Conservation (phyloP, 2,888 invertebrate species). For the Folsomia candida region DNA sequence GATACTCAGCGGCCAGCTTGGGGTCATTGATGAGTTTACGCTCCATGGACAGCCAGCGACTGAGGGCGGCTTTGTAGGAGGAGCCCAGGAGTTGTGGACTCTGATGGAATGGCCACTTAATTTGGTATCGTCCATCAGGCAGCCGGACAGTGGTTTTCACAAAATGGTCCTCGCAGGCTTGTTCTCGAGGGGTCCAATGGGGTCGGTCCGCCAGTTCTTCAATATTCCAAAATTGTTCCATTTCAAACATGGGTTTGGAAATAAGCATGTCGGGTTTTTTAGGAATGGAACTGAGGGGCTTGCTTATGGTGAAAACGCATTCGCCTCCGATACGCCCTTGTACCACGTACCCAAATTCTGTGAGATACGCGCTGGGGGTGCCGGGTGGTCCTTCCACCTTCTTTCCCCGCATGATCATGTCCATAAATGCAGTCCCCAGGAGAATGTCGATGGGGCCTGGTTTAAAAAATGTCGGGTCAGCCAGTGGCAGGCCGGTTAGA, state of each 20-base stretch:
- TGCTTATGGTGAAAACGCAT: neutral
- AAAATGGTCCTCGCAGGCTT: conserved; percentile 28
- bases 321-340: conserved; percentile 2
- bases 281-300: neutral
- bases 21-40: conserved; percentile 30
- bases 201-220: conserved; percentile 12
- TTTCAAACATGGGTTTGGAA: conserved; percentile 12
- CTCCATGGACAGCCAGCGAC: conserved; percentile 46
- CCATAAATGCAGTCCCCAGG: neutral
- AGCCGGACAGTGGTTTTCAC: neutral
- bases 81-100: conserved; percentile 29
- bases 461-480: neutral
- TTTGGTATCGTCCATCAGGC: conserved; percentile 24
- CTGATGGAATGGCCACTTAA: conserved; percentile 24
- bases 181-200: conserved; percentile 15
- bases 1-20: conserved; percentile 32
- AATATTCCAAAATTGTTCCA: conserved; percentile 30
- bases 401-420: neutral
- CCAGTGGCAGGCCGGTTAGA: neutral
- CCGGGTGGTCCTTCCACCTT: neutral
- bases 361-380: conserved; percentile 14
- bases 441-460: neutral
- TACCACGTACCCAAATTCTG: conserved; percentile 14
- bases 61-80: conserved; percentile 34
- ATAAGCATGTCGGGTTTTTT: neutral